Percentiles rank a stretch among this genome's conserved stretches.
Evolutionary conservation across 2,888 invertebrate genomes (phyloP).

Genomic region (Euplexia lucipara): DNA sequence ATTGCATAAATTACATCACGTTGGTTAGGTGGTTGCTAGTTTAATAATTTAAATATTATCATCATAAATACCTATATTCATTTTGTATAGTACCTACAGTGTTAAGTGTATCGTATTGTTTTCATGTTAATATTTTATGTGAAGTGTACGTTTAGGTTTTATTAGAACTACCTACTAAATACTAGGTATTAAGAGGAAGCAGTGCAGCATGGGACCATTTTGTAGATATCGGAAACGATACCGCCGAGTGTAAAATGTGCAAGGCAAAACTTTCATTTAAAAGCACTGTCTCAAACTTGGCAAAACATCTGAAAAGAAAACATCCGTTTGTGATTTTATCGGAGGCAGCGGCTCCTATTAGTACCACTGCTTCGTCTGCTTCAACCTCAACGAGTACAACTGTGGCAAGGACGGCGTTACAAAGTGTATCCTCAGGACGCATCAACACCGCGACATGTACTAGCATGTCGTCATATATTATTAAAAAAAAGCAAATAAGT

Average conservation of each 20-base stretch:
- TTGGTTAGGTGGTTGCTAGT: too few relatives aligned
- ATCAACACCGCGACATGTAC: constrained; percentile 1
- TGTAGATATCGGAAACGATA: constrained; percentile 6
- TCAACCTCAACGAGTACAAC: constrained; percentile 4
- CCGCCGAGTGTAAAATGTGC: constrained; percentile 7
- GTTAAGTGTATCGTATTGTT: background rate
- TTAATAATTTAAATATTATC: background rate
- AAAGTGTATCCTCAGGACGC: background rate
- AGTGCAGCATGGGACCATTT: constrained; percentile 6
- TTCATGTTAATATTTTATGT: background rate
- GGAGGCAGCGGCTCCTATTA: constrained; percentile 12
- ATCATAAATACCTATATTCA: background rate
- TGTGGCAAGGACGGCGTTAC: background rate
- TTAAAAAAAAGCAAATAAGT: constrained; percentile 13
- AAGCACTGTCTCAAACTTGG: background rate
- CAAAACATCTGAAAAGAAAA: constrained; percentile 14
- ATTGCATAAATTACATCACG: too few relatives aligned
- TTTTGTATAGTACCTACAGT: background rate
- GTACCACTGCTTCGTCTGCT: constrained; percentile 1
- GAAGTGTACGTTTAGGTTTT: constrained; percentile 1
- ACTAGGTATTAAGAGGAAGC: background rate
- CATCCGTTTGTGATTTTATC: constrained; percentile 6
- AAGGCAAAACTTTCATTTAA: constrained; percentile 7
- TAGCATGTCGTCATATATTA: constrained; percentile 5
- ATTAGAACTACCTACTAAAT: background rate